Evolutionary conservation across 2,888 invertebrate species (phyloP).

Genomic region (Eretmocerus hayati): DNA sequence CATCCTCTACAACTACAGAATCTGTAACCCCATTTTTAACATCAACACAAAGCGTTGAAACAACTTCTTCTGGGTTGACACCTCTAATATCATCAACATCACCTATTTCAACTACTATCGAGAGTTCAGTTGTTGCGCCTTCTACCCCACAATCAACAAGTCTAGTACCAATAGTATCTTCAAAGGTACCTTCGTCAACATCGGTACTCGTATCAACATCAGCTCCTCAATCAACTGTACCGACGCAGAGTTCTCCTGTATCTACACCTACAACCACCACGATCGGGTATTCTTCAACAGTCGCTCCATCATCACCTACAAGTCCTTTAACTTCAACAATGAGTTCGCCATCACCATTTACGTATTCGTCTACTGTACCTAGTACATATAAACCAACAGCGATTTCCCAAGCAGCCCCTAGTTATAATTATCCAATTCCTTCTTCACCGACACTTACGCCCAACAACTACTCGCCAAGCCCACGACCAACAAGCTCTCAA

Average conservation of each 20-base stretch:
- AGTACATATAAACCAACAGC: slow-evolving; percentile 14
- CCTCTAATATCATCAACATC: not conserved
- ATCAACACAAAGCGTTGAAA: not conserved
- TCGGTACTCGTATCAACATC: too few relatives aligned
- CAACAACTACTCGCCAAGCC: slow-evolving; percentile 1
- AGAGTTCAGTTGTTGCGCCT: too few relatives aligned
- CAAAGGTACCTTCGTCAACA: slow-evolving; percentile 2
- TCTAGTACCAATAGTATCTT: slow-evolving; percentile 2
- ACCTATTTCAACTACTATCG: not conserved
- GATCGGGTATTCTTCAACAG: not conserved
- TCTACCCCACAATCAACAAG: too few relatives aligned
- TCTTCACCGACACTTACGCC: not conserved
- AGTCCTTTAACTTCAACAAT: too few relatives aligned
- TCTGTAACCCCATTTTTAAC: slow-evolving; percentile 3
- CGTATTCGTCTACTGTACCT: slow-evolving; percentile 9
- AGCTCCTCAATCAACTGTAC: too few relatives aligned
- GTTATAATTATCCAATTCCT: slow-evolving; percentile 5
- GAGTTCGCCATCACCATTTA: slow-evolving; percentile 8
- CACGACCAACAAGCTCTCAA: slow-evolving; percentile 20
- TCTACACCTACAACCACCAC: not conserved
- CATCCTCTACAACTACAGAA: not conserved
- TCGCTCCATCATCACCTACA: not conserved
- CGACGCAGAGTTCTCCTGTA: not conserved
- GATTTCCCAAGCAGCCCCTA: slow-evolving; percentile 9
- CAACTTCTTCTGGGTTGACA: not conserved